Evolutionary conservation across 1,140 invertebrate genomes (phyloP).

Genomic region (Thereuonema tuberculata): DNA sequence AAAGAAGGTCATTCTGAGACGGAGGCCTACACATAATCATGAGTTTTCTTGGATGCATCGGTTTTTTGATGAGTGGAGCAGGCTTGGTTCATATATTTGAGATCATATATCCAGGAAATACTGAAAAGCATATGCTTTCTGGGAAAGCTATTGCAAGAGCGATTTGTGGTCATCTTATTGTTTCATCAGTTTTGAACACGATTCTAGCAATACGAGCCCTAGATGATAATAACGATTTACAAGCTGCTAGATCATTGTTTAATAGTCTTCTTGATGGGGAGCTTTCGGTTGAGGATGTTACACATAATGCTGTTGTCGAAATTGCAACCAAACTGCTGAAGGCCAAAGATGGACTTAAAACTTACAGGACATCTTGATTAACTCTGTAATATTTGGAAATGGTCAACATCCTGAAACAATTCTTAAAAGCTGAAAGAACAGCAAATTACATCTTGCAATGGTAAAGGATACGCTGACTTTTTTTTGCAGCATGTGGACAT

Average conservation of each 20-base stretch:
- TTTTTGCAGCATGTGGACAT: not conserved
- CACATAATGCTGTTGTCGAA: not conserved
- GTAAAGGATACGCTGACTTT: not conserved
- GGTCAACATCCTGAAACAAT: not conserved
- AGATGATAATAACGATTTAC: not conserved
- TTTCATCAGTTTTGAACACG: conserved; percentile 12
- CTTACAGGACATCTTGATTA: not conserved
- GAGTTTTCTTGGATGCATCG: no score
- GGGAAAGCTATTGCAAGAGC: conserved; percentile 17
- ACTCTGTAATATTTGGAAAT: conserved; percentile 4
- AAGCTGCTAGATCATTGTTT: not conserved
- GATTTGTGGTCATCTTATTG: conserved; percentile 15
- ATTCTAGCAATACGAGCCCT: conserved; percentile 8
- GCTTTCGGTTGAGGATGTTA: not conserved
- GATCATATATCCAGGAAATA: conserved; percentile 16
- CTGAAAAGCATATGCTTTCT: conserved; percentile 15
- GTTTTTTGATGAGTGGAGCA: conserved; percentile 19
- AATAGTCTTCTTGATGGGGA: conserved; percentile 6
- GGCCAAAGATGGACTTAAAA: not conserved
- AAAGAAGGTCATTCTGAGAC: no score
- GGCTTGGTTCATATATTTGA: conserved; percentile 19
- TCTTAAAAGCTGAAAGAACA: not conserved
- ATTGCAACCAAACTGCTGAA: not conserved
- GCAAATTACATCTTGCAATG: not conserved
- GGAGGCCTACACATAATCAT: conserved; percentile 18